Evolutionary conservation across 2,888 invertebrate genomes (phyloP).

Genomic region (Leucania comma): DNA sequence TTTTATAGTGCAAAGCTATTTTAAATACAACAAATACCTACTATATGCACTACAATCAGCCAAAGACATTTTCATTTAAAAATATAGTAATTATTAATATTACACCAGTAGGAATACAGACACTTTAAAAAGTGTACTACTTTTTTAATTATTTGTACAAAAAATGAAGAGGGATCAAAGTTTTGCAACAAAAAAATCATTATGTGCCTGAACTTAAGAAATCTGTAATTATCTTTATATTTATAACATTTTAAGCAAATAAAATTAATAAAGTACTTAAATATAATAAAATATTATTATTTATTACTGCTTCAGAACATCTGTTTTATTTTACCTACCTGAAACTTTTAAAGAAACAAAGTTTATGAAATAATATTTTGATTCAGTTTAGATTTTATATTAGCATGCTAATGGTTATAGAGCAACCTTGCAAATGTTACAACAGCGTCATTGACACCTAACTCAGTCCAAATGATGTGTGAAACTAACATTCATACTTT

Average conservation of each 20-base stretch:
- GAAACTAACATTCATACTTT: constrained; percentile 10
- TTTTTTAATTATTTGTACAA: too few species aligned
- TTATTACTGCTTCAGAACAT: neutral
- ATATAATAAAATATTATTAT: neutral
- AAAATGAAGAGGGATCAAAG: neutral
- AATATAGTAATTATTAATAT: neutral
- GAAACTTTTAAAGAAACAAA: constrained; percentile 4
- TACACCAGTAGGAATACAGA: neutral
- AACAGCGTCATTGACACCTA: constrained; percentile 36
- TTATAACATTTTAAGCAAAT: neutral
- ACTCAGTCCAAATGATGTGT: constrained; percentile 26
- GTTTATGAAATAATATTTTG: constrained; percentile 15
- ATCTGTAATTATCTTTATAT: neutral
- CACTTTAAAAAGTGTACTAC: neutral
- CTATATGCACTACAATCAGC: neutral
- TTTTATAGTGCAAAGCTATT: neutral
- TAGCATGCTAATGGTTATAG: constrained; percentile 34
- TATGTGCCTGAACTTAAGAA: too few species aligned
- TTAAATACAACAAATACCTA: neutral
- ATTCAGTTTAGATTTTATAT: constrained; percentile 24
- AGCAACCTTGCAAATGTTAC: constrained; percentile 50
- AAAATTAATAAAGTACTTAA: neutral
- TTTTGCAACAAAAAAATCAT: too few species aligned
- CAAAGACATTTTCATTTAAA: neutral
- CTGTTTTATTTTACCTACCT: neutral